Evolutionary conservation across 2,113 vertebrate species (phyloP), one percentile per base, ranked within the genome.

Genomic region (Tapirus terrestris): DNA sequence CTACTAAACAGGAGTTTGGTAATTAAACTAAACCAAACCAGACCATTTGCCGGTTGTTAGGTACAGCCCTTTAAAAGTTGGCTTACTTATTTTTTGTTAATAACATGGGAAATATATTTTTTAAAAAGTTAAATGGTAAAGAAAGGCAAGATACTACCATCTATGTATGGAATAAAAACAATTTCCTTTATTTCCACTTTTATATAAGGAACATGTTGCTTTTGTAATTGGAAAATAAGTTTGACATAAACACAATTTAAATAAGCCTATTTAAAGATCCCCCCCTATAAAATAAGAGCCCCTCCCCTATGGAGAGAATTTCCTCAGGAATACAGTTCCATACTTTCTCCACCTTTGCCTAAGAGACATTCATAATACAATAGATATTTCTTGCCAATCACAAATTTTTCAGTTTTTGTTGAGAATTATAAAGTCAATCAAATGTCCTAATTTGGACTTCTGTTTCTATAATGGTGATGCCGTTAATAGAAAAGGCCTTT

Each of bases 201-300:
- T 51, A 75, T 13, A 21, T 77, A 92, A 88, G 33, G 27, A 76
- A 67, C 33, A 61, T 51, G 9, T 90, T 96, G 10, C 68, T 90
- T 90, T 48, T 90, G 9, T 95, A 60, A 75, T 75, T 87, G 23
- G 45, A 92, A 68, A 81, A 58, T 61, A 97, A 94, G 67, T 45
- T 91, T 75, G 39, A 53, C 29, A 18, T 39, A 76, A 92, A 43
- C 17, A 56, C 8, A 86, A 11, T 77, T 83, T 80, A 63, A 83
- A 13, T 80, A 77, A 48, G 36, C n/a, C 45, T 67, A 14, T 70
- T 63, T 81, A 70, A 93, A 36, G 48, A 91, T 7, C 33, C 60
- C 3, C 5, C 6, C 53, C 10, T 84, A 1, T 95, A 53, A 65
- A n/a, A 18, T 6, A 53, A 20, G 31, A 93, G 27, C 1, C 16